These are phyloP conservation scores for Rhinella marina DNA, from an alignment of 2,797 vertebrate genomes.

Conservation along the genomic window DNA sequence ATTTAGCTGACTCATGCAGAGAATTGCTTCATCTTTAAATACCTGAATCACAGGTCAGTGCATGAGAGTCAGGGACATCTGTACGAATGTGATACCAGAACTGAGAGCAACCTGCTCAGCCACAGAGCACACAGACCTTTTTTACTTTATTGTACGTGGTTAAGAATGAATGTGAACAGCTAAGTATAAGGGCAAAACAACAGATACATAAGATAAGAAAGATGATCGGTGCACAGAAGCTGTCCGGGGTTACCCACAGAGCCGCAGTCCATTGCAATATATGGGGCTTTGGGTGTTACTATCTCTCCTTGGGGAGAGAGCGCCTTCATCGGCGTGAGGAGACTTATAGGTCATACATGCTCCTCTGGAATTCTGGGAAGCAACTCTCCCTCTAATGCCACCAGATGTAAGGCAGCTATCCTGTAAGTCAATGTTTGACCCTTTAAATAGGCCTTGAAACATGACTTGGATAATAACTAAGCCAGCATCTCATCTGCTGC, in stretches of 20 bases:
- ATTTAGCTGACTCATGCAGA: conserved; percentile 5
- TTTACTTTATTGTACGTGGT: background rate
- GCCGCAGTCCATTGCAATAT: background rate
- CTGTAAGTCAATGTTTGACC: too few relatives aligned
- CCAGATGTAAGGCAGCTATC: too few relatives aligned
- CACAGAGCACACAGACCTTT: background rate
- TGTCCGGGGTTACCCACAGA: background rate
- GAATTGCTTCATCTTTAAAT: conserved; percentile 5
- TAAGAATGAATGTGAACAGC: background rate
- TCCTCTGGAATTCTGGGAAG: too few relatives aligned
- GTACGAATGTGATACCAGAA: background rate
- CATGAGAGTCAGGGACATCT: background rate
- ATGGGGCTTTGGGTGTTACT: background rate
- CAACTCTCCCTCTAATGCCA: too few relatives aligned
- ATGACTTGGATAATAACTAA: too few relatives aligned
- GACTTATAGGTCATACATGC: too few relatives aligned
- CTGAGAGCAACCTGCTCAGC: background rate
- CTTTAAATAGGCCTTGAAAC: too few relatives aligned
- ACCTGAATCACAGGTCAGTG: background rate
- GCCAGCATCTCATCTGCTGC: background rate
- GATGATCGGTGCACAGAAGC: background rate
- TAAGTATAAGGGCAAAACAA: background rate
- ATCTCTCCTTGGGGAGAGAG: too few relatives aligned
- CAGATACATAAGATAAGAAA: background rate
- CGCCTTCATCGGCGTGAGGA: too few relatives aligned